Evolutionary conservation across 2,888 invertebrate genomes (phyloP).

Genomic region (Mantis religiosa): DNA sequence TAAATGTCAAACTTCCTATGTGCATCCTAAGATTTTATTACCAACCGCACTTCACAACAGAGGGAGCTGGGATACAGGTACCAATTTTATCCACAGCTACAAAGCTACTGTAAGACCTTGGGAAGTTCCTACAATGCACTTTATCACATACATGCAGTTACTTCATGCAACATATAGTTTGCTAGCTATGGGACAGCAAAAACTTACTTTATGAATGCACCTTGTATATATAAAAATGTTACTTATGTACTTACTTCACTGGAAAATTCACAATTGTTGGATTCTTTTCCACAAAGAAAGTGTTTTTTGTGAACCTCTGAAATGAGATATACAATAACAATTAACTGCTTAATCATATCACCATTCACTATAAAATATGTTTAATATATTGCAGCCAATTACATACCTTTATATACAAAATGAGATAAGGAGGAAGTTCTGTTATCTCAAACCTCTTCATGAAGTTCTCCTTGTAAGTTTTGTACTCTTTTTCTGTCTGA

Average conservation of each 20-base stretch:
- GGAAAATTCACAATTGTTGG: constrained; percentile 99
- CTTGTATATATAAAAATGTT: neutral
- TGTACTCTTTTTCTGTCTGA: constrained; percentile 92
- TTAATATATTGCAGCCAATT: neutral
- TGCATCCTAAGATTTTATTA: no score
- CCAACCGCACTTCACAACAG: no score
- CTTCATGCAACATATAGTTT: no score
- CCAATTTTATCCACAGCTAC: no score
- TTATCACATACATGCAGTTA: no score
- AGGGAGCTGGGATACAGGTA: no score
- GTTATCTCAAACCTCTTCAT: constrained; percentile 95
- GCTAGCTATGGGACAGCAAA: no score
- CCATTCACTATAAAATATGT: no score
- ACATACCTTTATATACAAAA: constrained; percentile 82
- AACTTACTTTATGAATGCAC: no score
- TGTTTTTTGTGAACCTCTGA: constrained; percentile 93
- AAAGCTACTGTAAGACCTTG: no score
- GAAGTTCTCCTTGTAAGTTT: constrained; percentile 98
- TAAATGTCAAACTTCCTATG: no score
- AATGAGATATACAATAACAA: constrained; percentile 34
- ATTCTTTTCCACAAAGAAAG: constrained; percentile 98
- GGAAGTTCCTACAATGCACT: no score
- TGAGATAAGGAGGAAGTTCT: constrained; percentile 87
- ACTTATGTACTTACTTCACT: constrained; percentile 73
- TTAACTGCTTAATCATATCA: neutral